A percentile compares a stretch with the other conserved stretches of the same genome.
Conservation (phyloP, 2,113 vertebrate genomes). For the Phasianus colchicus region DNA sequence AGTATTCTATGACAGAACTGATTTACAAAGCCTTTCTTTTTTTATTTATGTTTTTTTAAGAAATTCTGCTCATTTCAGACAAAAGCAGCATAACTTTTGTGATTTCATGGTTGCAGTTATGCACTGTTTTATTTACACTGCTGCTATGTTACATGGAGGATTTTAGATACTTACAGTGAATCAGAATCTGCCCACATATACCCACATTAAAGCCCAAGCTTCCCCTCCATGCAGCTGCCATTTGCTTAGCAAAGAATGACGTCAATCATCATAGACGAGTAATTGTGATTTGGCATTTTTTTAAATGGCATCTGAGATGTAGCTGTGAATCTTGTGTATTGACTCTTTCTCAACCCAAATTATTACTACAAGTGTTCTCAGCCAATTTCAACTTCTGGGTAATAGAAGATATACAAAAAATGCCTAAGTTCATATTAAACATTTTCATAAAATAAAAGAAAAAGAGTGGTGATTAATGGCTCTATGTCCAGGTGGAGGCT, state of each 20-base stretch:
- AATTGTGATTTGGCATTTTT: conserved; percentile 61
- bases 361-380: neutral
- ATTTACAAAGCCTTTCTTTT: neutral
- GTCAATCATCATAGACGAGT: neutral
- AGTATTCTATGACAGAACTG: neutral
- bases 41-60: neutral
- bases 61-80: neutral
- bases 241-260: neutral
- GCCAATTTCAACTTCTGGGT: neutral
- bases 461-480: no score
- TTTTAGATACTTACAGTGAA: neutral
- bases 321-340: neutral
- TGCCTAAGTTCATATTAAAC: neutral
- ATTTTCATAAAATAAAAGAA: neutral
- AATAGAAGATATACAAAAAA: neutral
- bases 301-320: conserved; percentile 60
- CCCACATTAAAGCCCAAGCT: conserved; percentile 1
- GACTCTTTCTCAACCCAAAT: neutral
- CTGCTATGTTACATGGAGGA: neutral
- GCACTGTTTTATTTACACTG: conserved; percentile 12
- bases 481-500: no score
- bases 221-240: neutral
- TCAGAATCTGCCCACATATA: conserved; percentile 11
- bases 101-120: neutral
- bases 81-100: neutral